These are phyloP conservation scores for Anser cygnoides DNA, from an alignment of 2,113 vertebrate genomes.

Conservation along the genomic window DNA sequence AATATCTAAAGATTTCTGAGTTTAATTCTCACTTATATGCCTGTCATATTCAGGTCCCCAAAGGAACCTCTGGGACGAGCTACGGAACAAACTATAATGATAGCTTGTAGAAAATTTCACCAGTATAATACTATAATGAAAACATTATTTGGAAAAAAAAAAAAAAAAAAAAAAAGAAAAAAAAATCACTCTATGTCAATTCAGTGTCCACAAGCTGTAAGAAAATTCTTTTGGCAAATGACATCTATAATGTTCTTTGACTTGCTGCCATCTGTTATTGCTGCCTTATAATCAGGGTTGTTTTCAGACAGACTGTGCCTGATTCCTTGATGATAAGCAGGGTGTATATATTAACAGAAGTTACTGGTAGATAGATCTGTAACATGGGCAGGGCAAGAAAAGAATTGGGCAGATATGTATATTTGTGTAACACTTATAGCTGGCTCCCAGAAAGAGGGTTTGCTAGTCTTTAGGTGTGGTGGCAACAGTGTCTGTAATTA, in stretches of 20 bases:
- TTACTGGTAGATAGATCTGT: neutral
- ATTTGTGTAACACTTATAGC: neutral
- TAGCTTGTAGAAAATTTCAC: neutral
- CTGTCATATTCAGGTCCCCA: neutral
- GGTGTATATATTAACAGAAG: neutral
- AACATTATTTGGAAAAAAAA: neutral
- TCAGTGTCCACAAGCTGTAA: neutral
- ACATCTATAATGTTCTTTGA: conserved; percentile 35
- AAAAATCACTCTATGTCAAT: neutral
- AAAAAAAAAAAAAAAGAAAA: neutral
- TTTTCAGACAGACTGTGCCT: conserved; percentile 24
- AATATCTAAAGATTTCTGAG: neutral
- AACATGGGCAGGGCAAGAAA: neutral
- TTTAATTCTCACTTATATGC: neutral
- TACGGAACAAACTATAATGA: neutral
- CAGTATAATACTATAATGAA: neutral
- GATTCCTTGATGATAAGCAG: conserved; percentile 34
- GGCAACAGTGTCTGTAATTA: neutral
- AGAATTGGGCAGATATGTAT: neutral
- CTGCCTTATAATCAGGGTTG: conserved; percentile 33
- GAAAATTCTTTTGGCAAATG: conserved; percentile 37
- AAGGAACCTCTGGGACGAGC: neutral
- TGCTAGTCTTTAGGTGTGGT: neutral
- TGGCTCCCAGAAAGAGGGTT: neutral
- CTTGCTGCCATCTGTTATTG: conserved; percentile 25